Conservation (phyloP, 2,888 invertebrate species). For the Conistra vaccinii region DNA sequence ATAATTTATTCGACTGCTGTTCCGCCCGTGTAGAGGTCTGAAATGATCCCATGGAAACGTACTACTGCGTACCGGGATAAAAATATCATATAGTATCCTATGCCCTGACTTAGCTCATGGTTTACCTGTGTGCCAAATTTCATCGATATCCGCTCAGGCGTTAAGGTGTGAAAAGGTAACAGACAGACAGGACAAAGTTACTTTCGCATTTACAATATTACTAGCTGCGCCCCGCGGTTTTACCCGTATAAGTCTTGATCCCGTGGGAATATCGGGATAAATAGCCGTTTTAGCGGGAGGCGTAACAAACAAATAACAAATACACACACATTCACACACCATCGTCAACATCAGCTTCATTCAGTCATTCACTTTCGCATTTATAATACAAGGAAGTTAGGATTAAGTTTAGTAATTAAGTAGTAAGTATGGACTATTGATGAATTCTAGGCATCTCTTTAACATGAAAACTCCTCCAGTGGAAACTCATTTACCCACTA, state of each 20-base stretch:
- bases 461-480: background rate
- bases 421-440: background rate
- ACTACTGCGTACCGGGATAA: background rate
- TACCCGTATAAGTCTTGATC: too few relatives aligned
- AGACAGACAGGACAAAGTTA: too few relatives aligned
- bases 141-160: background rate
- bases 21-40: background rate
- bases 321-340: too few relatives aligned
- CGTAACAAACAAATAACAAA: too few relatives aligned
- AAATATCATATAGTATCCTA: background rate
- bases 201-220: background rate
- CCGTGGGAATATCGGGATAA: background rate
- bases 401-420: too few relatives aligned
- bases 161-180: background rate
- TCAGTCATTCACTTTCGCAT: background rate
- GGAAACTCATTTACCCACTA: conserved; percentile 27
- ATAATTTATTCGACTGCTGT: background rate
- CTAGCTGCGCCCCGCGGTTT: too few relatives aligned
- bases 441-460: background rate
- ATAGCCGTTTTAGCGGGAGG: too few relatives aligned
- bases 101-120: background rate
- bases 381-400: background rate
- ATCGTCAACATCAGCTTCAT: too few relatives aligned
- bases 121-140: background rate
- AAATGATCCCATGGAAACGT: background rate